Percentiles rank a stretch among this genome's conserved stretches.
These are phyloP conservation scores for Cyanocitta stelleri DNA, from an alignment of 2,113 vertebrate genomes.

Conservation along the genomic window DNA sequence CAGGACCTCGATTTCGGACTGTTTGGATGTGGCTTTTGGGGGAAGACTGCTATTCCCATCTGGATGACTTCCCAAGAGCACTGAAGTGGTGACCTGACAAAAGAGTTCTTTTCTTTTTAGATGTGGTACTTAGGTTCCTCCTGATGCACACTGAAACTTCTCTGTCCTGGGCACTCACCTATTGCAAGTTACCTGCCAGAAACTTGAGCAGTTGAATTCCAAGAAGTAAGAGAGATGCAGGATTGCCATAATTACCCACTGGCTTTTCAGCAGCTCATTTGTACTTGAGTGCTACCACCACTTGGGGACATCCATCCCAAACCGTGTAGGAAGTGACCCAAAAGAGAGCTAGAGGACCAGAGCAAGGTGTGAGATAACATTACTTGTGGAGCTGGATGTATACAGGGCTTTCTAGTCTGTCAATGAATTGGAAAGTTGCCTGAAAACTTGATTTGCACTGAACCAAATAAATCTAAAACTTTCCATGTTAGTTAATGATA, in stretches of 20 bases:
- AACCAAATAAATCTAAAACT: not conserved
- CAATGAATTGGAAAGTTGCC: not conserved
- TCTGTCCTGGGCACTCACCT: not conserved
- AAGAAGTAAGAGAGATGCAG: not conserved
- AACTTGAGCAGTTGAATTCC: not conserved
- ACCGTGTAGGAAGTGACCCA: not conserved
- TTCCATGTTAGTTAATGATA: not conserved
- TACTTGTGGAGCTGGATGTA: not conserved
- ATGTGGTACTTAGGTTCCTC: not conserved
- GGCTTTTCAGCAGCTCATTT: not conserved
- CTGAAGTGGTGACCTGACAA: not conserved
- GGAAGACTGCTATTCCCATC: not conserved
- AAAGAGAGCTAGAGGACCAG: not conserved
- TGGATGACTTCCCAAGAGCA: not conserved
- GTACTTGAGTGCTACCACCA: not conserved
- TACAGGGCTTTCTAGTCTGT: not conserved
- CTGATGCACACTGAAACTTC: not conserved
- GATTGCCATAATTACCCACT: not conserved
- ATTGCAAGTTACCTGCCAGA: not conserved
- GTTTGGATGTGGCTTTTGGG: accelerated
- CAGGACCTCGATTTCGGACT: not conserved
- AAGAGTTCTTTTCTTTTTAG: not conserved
- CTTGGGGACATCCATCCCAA: not conserved
- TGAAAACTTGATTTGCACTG: not conserved
- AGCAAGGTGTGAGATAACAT: not conserved